Conservation (phyloP, 30 jellyfish, hydroid and myxozoan species). For the Aurelia sp. region DNA sequence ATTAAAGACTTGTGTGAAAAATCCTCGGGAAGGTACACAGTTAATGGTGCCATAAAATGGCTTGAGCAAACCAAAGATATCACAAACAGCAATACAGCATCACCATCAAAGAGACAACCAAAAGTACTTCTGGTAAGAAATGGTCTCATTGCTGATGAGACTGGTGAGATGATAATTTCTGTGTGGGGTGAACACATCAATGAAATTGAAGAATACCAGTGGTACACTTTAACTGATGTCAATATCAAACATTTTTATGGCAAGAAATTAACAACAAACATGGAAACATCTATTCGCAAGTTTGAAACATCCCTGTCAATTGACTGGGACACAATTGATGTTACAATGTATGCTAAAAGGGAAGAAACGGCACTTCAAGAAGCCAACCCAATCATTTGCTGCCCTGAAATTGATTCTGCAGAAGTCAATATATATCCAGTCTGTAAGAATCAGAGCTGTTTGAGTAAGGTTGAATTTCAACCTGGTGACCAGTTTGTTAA, state of each 20-base stretch:
- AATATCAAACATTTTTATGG: too few relatives aligned
- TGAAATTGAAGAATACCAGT: slow-evolving; percentile 8
- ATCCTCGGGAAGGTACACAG: too few relatives aligned
- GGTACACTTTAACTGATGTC: slow-evolving; percentile 11
- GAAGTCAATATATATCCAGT: background rate
- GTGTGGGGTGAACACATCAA: slow-evolving; percentile 38
- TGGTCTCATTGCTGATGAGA: slow-evolving; percentile 33
- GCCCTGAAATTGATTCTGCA: background rate
- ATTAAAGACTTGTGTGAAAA: too few relatives aligned
- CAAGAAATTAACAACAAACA: slow-evolving; percentile 14
- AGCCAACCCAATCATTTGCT: slow-evolving; percentile 4
- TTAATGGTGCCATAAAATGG: too few relatives aligned
- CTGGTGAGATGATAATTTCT: slow-evolving; percentile 4
- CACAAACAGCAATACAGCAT: too few relatives aligned
- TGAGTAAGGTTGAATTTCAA: background rate
- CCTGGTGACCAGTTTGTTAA: slow-evolving; percentile 12
- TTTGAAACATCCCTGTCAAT: background rate
- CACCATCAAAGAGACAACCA: too few relatives aligned
- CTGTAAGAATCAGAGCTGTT: background rate
- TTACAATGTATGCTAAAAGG: background rate
- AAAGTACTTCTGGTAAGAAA: slow-evolving; percentile 19
- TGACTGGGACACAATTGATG: background rate
- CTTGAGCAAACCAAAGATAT: too few relatives aligned
- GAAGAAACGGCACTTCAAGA: background rate
- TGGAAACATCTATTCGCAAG: background rate